Evolutionary conservation across 2,888 invertebrate species (phyloP), one percentile per base, ranked within the genome.

Genomic region (Agrotis puta): DNA sequence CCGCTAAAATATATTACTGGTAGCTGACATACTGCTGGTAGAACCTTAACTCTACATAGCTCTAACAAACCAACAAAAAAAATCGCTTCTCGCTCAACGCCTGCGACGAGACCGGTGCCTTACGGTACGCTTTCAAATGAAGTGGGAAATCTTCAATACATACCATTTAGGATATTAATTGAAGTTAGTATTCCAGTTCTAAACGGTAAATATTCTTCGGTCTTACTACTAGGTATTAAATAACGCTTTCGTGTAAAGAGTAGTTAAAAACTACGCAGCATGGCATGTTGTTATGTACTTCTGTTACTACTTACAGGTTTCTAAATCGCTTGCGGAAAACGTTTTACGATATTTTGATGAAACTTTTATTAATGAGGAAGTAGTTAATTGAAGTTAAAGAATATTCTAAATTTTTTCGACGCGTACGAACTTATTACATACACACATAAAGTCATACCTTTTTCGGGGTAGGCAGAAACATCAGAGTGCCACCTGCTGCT

Each of bases 101-200:
- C n/a, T 33, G 3, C n/a, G 1, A n/a, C 2, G 33, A n/a, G 33
- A 33, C 56, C 13, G 13, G 33, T 1, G 56, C 56, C 33, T 48
- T 27, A 22, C 48, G 64, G 50, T 59, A 61, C 64, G 24, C 16
- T 51, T 53, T 50, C 56, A 68, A 81, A 71, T 81, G 71, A 67
- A 77, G 56, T 67, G 61, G 77, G 77, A 71, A 43, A 61, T 51
- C 66, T 59, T 51, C 59, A 53, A 48, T 43, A 61, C 33, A 79
- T 79, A 48, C 53, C 20, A 58, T 62, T 75, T 54, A 16, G 22
- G 48, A 62, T 43, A 70, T 57, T 57, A 62, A 57, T 78, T 45
- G 22, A 61, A 47, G 43, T 58, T 50, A 43, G 39, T 47, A 70
- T 27, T 61, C 4, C 7, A 16, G 33, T 5, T 48, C 11, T 1